These are phyloP conservation scores for Lytechinus variegatus DNA, from an alignment of 35 echinoderm and acorn worm genomes.

Conservation along the genomic window DNA sequence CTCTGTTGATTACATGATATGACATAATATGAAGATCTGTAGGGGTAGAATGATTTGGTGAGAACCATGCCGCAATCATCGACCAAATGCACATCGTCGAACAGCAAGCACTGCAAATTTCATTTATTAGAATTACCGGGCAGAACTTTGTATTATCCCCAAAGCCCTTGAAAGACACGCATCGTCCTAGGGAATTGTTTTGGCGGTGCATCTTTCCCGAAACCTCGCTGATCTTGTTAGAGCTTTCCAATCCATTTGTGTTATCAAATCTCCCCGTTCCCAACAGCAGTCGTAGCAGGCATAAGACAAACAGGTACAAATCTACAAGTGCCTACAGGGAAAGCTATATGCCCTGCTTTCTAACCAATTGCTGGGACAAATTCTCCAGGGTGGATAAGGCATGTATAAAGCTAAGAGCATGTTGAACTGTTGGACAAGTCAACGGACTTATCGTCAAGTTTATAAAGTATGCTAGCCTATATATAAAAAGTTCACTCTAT, in stretches of 20 bases:
- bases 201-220: conserved; percentile 37
- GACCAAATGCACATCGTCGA: neutral
- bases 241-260: conserved; percentile 37
- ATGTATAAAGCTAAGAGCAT: neutral
- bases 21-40: neutral
- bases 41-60: neutral
- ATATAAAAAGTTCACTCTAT: too few species aligned
- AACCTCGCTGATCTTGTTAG: conserved; percentile 44
- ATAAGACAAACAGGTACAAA: conserved; percentile 15
- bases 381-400: neutral
- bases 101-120: neutral
- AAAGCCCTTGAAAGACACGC: conserved; percentile 17
- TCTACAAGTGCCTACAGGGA: conserved; percentile 36
- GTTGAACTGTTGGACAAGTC: conserved; percentile 16
- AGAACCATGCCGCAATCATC: neutral
- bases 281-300: conserved; percentile 22
- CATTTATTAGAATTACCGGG: conserved; percentile 5
- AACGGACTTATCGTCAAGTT: conserved; percentile 28
- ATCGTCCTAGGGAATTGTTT: neutral
- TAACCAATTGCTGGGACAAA: neutral
- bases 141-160: neutral
- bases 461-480: neutral
- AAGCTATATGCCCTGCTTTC: neutral
- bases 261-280: conserved; percentile 19
- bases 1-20: neutral